These are phyloP conservation scores for Phataginus tricuspis DNA, from an alignment of 2,797 vertebrate species.

Conservation along the genomic window DNA sequence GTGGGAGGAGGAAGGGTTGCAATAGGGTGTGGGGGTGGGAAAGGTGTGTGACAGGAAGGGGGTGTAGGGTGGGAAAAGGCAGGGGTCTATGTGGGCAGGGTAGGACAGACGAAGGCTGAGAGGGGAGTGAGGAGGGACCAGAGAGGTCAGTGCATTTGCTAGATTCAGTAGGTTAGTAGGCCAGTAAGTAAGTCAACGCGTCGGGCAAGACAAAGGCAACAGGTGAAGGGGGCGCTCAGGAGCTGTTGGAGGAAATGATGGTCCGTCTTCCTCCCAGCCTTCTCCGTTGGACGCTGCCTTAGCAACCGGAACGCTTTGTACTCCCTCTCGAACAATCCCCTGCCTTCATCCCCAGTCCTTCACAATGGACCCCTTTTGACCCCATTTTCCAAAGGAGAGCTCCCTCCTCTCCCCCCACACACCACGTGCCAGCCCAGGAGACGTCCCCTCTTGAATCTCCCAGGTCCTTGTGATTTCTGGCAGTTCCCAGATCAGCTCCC, in stretches of 20 bases:
- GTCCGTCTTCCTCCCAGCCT: not conserved
- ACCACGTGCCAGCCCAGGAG: no score
- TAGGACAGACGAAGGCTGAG: not conserved
- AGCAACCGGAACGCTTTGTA: not conserved
- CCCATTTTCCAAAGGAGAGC: no score
- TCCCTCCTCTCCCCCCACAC: no score
- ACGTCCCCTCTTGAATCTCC: no score
- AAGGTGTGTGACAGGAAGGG: not conserved
- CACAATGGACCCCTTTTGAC: not conserved
- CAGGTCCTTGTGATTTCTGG: no score
- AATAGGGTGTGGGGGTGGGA: no score
- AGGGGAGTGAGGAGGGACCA: not conserved
- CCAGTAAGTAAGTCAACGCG: not conserved
- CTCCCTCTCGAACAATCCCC: not conserved
- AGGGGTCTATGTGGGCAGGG: no score
- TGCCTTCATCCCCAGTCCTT: not conserved
- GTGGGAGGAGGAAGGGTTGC: no score
- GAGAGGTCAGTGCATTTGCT: not conserved
- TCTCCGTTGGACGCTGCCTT: not conserved
- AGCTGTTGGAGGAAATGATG: not conserved
- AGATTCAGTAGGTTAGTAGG: not conserved
- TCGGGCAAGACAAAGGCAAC: not conserved
- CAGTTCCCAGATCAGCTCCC: no score
- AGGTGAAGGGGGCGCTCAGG: no score
- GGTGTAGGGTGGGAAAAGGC: not conserved